Base-by-base conservation (phyloP, 2,113 vertebrate genomes). In the Hirundichthys speculiger region DNA sequence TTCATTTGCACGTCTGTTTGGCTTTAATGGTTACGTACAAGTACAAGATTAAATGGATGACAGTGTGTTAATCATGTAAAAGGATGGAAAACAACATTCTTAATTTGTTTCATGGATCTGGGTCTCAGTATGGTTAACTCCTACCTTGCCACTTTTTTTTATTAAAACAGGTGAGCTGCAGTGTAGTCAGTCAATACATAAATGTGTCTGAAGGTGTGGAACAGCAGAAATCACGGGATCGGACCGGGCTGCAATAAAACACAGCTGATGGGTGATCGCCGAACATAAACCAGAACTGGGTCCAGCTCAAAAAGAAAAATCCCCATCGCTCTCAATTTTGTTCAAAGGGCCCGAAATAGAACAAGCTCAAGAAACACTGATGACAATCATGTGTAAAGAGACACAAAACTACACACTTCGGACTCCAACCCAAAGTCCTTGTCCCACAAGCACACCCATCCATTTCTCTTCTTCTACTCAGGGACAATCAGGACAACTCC, bases 231-330 rank as follows among this genome's bases (percentile, higher is more conserved):
- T 66, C 55, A 51, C 62, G 3, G 63, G 66, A 72, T 73, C 70
- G 71, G 61, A 72, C 5, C 7, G 12, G n/a, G 21, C 41, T 5
- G 11, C 57, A 9, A 65, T 81, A 74, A 72, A 72, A 53, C 30
- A 46, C 41, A 60, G 49, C 34, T 22, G 56, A 62, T 34, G 45
- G 41, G 64, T n/a, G 38, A 78, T 83, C 64, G 59, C 2, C 47
- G 15, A 64, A 68, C 53, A 67, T 75, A 63, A 74, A 82, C 50
- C 48, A 80, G 1, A 25, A 43, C n/a, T 11, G 40, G n/a, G 42
- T 39, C 22, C 7, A n/a, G 59, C 42, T 63, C 41, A n/a, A n/a
- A n/a, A n/a, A n/a, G n/a, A n/a, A n/a, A n/a, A n/a, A n/a, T n/a
- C n/a, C n/a, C n/a, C n/a, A n/a, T n/a, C n/a, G n/a, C n/a, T n/a